These are phyloP conservation scores for Neogobius melanostomus DNA, from an alignment of 2,113 vertebrate species.

Conservation along the genomic window DNA sequence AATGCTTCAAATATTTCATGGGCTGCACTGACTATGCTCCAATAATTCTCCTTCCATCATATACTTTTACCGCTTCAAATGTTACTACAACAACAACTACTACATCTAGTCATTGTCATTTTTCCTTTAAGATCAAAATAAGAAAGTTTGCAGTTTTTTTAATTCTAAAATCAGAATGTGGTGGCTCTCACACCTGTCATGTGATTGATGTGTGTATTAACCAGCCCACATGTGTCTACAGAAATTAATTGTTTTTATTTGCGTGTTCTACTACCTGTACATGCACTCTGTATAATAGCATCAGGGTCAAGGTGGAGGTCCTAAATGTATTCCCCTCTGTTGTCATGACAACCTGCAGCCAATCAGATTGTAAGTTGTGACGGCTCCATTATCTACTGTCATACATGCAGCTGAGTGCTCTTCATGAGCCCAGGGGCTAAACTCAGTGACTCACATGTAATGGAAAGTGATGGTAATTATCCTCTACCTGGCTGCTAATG, in stretches of 20 bases:
- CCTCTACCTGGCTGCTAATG: neutral
- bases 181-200: too few species aligned
- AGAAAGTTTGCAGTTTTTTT: too few species aligned
- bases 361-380: conserved; percentile 7
- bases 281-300: neutral
- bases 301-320: conserved; percentile 15
- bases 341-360: conserved; percentile 14
- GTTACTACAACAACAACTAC: too few species aligned
- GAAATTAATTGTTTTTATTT: neutral
- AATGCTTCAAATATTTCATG: neutral
- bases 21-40: too few species aligned
- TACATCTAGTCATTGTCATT: too few species aligned
- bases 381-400: conserved; percentile 1
- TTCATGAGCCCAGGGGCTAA: neutral
- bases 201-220: too few species aligned
- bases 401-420: neutral
- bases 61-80: too few species aligned
- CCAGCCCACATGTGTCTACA: too few species aligned
- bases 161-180: too few species aligned
- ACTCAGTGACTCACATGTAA: conserved; percentile 1
- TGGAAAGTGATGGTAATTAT: conserved; percentile 2
- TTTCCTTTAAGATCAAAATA: too few species aligned
- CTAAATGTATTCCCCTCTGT: conserved; percentile 9
- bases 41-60: too few species aligned
- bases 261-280: neutral